phyloP scores from a whole-genome alignment of 2,113 vertebrate genomes.

The Lynx canadensis region DNA sequence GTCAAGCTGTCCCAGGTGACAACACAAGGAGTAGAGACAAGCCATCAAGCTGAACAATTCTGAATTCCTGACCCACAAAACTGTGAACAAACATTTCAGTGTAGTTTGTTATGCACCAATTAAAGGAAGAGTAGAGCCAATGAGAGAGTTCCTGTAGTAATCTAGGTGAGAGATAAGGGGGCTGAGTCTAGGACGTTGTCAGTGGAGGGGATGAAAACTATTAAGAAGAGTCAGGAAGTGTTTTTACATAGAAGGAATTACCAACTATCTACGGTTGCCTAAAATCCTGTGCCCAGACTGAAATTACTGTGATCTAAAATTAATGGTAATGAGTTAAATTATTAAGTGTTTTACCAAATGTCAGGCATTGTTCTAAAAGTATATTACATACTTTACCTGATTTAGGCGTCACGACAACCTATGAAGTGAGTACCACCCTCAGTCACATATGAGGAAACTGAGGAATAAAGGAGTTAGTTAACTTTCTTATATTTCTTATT shows the following conservation, averaged over 20 bases:
- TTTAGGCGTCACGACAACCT: neutral
- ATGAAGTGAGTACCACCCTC: neutral
- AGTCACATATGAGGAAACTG: neutral
- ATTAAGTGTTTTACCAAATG: neutral
- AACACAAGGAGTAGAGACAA: neutral
- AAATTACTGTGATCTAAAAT: conserved; percentile 8
- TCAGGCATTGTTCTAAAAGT: neutral
- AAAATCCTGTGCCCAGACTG: neutral
- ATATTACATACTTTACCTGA: neutral
- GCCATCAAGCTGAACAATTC: neutral
- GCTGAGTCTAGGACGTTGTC: neutral
- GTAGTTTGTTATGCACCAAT: neutral
- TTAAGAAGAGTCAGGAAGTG: neutral
- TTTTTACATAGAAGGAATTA: conserved; percentile 25
- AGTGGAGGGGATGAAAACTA: neutral
- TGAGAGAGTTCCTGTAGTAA: neutral
- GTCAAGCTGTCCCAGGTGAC: neutral
- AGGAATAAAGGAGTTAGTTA: neutral
- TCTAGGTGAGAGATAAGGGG: neutral
- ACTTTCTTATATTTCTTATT: neutral
- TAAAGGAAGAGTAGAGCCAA: neutral
- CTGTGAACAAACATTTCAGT: neutral
- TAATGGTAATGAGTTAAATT: neutral
- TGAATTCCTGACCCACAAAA: neutral
- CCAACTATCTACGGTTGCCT: neutral